These are phyloP conservation scores for Coregonus suidteri DNA, from an alignment of 2,797 vertebrate species.

Conservation along the genomic window DNA sequence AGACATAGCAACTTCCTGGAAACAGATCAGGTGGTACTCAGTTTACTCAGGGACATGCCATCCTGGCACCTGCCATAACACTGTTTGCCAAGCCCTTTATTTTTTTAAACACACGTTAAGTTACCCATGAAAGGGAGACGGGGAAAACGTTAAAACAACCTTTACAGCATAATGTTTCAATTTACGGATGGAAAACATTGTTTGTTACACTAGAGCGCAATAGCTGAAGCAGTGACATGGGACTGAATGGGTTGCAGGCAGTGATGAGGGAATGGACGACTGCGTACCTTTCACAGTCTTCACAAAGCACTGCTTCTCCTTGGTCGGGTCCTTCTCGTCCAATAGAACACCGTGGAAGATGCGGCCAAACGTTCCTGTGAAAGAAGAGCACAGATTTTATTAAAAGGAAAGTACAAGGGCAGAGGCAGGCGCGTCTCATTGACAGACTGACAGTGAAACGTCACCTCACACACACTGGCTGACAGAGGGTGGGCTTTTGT, in stretches of 20 bases:
- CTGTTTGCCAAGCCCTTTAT: neutral
- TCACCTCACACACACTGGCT: neutral
- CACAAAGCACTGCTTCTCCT: slow-evolving; percentile 94
- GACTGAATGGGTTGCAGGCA: neutral
- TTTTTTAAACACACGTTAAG: neutral
- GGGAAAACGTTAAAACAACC: neutral
- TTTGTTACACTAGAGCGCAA: neutral
- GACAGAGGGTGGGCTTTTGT: too few relatives aligned
- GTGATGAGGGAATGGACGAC: neutral
- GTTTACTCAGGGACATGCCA: neutral
- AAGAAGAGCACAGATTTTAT: slow-evolving; percentile 42
- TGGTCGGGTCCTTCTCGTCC: slow-evolving; percentile 95
- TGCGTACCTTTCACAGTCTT: slow-evolving; percentile 96
- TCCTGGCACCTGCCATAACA: neutral
- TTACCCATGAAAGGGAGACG: neutral
- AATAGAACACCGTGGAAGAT: slow-evolving; percentile 95
- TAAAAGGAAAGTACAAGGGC: slow-evolving; percentile 12
- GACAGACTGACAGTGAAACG: neutral
- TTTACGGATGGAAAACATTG: neutral
- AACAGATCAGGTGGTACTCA: neutral
- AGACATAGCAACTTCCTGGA: neutral
- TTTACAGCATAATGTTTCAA: neutral
- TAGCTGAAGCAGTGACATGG: neutral
- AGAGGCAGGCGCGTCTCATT: too few relatives aligned
- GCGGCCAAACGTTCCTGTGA: slow-evolving; percentile 93